Base-by-base conservation (phyloP, 2,888 invertebrate species). In the Brachyptera risi region DNA sequence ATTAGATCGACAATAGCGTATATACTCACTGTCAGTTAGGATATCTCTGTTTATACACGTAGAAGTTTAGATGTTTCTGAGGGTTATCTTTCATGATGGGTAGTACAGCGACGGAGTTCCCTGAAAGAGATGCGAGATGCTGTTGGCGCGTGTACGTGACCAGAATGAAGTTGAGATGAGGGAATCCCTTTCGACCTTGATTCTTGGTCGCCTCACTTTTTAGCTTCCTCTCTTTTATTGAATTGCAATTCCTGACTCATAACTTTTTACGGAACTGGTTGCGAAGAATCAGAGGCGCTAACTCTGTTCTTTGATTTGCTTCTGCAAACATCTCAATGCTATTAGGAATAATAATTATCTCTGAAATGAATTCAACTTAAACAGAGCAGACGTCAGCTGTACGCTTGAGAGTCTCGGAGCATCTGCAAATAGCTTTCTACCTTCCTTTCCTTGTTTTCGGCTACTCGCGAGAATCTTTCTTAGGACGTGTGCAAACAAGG, bases 161-260 rank as follows among this genome's bases (percentile, higher is more conserved):
- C 47, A n/a, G 47, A 47, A 47, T 47, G 24, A 9, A 24, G 7
- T 31, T 5, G 23, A 47, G 24, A n/a, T n/a, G 47, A 47, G 47
- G 47, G 47, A 47, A 47, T 47, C 47, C 47, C 47, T 47, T 24
- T 47, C 47, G 47, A 47, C 47, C 47, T 47, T 47, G 47, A 47
- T 47, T 47, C 47, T 47, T 47, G 23, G 21, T 47, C 24, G 19
- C 23, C 47, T 3, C 47, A 47, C 47, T 47, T 47, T 47, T 47
- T n/a, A 24, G n/a, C 11, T 17, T 13, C 15, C 4, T 15, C 40
- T 4, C n/a, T 40, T 40, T 40, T 40, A 31, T 31, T 31, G 11
- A 5, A 31, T 31, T 31, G 5, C 11, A 5, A 31, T 31, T 31
- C 31, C 31, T 31, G n/a, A 4, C 17, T 40, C 40, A 40, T 40